Conservation (phyloP, 2,113 vertebrate species). For the Axis porcinus region DNA sequence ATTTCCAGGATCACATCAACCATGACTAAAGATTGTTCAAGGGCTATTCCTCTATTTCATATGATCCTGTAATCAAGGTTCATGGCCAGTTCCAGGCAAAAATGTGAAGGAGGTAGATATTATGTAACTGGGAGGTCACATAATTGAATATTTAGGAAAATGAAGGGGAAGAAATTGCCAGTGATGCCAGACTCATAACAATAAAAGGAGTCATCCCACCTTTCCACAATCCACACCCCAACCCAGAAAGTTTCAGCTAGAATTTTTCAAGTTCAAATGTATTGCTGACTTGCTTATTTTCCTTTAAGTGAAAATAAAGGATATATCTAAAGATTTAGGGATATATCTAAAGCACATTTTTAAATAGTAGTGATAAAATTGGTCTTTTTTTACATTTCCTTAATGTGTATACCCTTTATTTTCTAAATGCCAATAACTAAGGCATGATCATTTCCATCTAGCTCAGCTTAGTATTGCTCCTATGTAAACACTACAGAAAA, state of each 20-base stretch:
- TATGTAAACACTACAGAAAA: not conserved
- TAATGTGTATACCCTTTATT: not conserved
- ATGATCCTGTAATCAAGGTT: not conserved
- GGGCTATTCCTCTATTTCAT: not conserved
- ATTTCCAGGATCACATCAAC: not conserved
- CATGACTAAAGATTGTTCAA: not conserved
- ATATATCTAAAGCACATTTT: not conserved
- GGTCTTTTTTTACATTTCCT: not conserved
- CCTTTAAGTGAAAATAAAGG: not conserved
- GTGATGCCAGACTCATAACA: not conserved
- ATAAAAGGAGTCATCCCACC: not conserved
- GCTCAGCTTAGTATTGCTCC: not conserved
- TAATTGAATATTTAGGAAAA: not conserved
- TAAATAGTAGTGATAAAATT: not conserved
- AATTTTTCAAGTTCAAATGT: conserved; percentile 19
- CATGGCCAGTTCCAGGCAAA: not conserved
- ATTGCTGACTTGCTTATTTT: not conserved
- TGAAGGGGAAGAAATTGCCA: not conserved
- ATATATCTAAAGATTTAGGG: not conserved
- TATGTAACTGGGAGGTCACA: not conserved
- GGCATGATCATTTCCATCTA: conserved; percentile 19
- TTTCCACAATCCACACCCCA: not conserved
- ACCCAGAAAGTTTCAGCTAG: not conserved
- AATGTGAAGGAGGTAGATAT: not conserved
- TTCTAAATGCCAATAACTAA: not conserved